A percentile compares a stretch with the other conserved stretches of the same genome.
phyloP scores from a whole-genome alignment of 2,888 invertebrate species.

The Macrophya annulata region DNA sequence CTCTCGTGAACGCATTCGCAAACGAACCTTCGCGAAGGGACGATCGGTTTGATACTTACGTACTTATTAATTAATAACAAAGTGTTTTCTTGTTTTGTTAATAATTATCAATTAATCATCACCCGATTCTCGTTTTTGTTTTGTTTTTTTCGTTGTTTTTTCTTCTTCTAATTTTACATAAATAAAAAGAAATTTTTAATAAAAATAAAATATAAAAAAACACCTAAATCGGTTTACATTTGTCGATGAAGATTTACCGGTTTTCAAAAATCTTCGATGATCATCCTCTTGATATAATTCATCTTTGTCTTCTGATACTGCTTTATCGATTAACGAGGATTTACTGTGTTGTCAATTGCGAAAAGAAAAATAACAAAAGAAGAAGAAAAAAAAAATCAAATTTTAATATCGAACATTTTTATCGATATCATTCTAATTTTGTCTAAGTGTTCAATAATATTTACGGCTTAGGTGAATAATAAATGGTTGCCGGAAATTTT shows the following conservation, averaged over 20 bases:
- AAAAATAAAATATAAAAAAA: not conserved
- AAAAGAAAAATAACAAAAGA: not conserved
- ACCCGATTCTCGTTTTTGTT: not conserved
- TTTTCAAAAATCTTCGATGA: no score
- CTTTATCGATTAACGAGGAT: no score
- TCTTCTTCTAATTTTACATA: no score
- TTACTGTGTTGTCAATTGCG: not conserved
- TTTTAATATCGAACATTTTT: not conserved
- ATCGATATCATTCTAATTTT: no score
- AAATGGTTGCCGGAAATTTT: constrained; percentile 21
- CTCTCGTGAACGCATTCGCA: constrained; percentile 37
- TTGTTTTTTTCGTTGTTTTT: no score
- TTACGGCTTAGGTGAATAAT: not conserved
- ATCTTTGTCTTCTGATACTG: no score
- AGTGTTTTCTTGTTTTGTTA: no score
- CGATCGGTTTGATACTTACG: not conserved
- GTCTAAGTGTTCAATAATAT: not conserved
- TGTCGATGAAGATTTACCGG: not conserved
- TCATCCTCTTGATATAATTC: no score
- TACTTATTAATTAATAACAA: not conserved
- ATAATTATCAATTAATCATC: no score
- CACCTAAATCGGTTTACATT: not conserved
- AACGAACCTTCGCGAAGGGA: constrained; percentile 19
- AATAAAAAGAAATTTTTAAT: not conserved
- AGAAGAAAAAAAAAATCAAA: not conserved